Evolutionary conservation across 1,140 invertebrate genomes (phyloP).

Genomic region (Parapsyche elsis): DNA sequence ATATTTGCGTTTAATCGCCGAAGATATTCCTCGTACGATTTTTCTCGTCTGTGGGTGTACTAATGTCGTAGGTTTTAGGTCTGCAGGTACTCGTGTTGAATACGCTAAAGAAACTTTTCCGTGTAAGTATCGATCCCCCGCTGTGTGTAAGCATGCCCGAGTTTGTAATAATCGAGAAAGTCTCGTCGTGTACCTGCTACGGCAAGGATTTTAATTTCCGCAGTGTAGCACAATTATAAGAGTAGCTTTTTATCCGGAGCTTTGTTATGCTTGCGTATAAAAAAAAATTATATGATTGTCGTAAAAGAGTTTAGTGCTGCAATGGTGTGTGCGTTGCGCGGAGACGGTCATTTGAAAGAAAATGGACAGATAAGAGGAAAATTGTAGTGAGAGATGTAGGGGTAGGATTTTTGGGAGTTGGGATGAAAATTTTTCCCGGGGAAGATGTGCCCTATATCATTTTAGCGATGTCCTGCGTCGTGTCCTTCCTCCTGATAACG

Average conservation of each 20-base stretch:
- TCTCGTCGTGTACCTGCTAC: no score
- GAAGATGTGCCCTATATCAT: constrained; percentile 6
- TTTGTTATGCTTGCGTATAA: background rate
- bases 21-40: no score
- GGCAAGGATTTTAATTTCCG: no score
- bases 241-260: background rate
- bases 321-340: background rate
- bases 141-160: no score
- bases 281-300: background rate
- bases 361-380: background rate
- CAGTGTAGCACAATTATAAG: background rate
- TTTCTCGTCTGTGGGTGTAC: no score
- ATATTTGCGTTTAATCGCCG: no score
- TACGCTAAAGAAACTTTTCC: no score
- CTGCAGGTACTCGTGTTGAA: no score
- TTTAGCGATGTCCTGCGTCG: constrained; percentile 1
- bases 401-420: background rate
- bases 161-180: no score
- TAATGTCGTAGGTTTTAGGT: no score
- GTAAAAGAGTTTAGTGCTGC: constrained; percentile 15
- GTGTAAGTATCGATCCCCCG: no score
- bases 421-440: background rate
- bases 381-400: background rate
- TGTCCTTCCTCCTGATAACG: background rate
- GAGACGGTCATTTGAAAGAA: constrained; percentile 20